These are phyloP conservation scores for Colistium nudipinnis DNA, from an alignment of 2,113 vertebrate genomes.

Conservation along the genomic window DNA sequence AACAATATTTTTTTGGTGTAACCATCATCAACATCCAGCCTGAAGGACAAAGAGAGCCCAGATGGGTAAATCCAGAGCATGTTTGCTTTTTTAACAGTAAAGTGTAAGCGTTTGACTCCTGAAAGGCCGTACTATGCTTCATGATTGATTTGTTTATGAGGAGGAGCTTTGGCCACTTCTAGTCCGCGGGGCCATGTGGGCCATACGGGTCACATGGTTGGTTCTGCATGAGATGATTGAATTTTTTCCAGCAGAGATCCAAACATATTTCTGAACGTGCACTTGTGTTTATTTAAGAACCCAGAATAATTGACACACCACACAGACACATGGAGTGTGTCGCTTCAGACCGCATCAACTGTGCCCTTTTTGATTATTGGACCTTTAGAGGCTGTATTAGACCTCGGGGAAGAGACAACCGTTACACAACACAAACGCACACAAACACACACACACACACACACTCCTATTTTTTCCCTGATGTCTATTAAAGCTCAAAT, in stretches of 20 bases:
- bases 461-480: background rate
- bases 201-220: background rate
- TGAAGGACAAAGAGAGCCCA: no score
- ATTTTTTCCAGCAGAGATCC: background rate
- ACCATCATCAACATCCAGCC: no score
- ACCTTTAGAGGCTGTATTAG: conserved; percentile 18
- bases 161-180: no score
- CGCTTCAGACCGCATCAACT: conserved; percentile 1
- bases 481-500: background rate
- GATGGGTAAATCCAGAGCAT: no score
- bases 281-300: background rate
- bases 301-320: background rate
- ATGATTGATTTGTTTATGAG: no score
- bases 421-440: conserved; percentile 11
- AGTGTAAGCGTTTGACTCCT: no score
- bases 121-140: no score
- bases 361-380: conserved; percentile 31
- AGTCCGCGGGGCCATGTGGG: background rate
- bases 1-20: no score
- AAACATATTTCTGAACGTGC: background rate
- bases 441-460: background rate
- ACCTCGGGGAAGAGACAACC: conserved; percentile 15
- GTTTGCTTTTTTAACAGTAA: no score
- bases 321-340: background rate
- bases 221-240: background rate